Evolutionary conservation across 1,140 invertebrate species (phyloP).

Genomic region (Pinna nobilis): DNA sequence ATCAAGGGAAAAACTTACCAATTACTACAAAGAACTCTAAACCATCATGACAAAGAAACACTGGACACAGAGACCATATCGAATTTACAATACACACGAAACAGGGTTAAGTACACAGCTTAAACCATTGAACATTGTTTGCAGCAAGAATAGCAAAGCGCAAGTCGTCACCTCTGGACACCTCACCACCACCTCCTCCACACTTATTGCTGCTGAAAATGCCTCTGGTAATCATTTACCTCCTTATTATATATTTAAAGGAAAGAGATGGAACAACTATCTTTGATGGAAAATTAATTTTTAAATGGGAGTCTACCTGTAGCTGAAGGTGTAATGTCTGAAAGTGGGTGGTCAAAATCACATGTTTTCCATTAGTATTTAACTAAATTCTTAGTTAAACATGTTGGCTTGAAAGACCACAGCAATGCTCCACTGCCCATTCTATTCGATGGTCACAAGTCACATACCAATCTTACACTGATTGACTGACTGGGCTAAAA

Average conservation of each 20-base stretch:
- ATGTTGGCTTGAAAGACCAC: neutral
- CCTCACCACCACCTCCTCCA: neutral
- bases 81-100: conserved; percentile 68
- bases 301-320: no score
- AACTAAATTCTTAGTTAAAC: conserved; percentile 7
- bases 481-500: conserved; percentile 4
- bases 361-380: conserved; percentile 1
- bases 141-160: neutral
- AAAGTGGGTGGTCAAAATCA: conserved; percentile 15
- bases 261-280: conserved; percentile 7
- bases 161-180: neutral
- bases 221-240: conserved; percentile 9
- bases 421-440: neutral
- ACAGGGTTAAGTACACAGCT: conserved; percentile 45
- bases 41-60: neutral
- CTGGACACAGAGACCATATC: conserved; percentile 2
- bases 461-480: conserved; percentile 8
- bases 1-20: conserved; percentile 20
- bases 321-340: conserved; percentile 5
- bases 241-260: conserved; percentile 13
- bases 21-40: conserved; percentile 28
- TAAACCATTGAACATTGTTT: conserved; percentile 5
- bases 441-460: conserved; percentile 23
- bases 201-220: conserved; percentile 19
- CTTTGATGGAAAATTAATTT: neutral